Percentiles rank a stretch among this genome's conserved stretches.
Evolutionary conservation across 2,113 vertebrate genomes (phyloP).

Genomic region (Centropus unirufus): DNA sequence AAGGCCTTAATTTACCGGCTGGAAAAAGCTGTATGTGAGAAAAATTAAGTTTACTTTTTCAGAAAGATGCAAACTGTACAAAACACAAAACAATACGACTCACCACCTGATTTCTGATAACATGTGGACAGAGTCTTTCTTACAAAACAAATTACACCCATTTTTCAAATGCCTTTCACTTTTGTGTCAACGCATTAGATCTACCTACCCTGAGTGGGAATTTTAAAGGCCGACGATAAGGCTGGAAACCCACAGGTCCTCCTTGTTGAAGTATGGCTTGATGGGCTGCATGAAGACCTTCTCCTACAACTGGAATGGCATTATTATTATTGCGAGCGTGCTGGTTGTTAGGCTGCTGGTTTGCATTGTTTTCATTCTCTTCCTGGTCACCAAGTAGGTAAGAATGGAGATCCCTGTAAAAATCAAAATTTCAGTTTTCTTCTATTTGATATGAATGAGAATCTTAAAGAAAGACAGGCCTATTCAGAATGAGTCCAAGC

Average conservation of each 20-base stretch:
- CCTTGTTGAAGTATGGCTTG: slow-evolving; percentile 99
- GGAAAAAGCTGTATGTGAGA: not conserved
- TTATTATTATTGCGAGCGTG: slow-evolving; percentile 93
- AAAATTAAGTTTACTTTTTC: not conserved
- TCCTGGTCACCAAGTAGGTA: slow-evolving; percentile 98
- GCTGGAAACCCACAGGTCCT: slow-evolving; percentile 97
- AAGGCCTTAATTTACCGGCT: not conserved
- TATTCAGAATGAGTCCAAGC: not conserved
- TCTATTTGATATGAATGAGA: not conserved
- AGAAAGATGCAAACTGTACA: not conserved
- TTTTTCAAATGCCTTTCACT: not conserved
- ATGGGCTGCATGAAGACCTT: slow-evolving; percentile 96
- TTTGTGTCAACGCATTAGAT: not conserved
- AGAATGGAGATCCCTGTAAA: slow-evolving; percentile 93
- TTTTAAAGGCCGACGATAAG: slow-evolving; percentile 91
- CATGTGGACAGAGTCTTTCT: not conserved
- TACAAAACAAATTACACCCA: rapidly evolving
- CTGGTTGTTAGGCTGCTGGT: slow-evolving; percentile 92
- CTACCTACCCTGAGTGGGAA: slow-evolving; percentile 91
- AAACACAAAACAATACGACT: not conserved
- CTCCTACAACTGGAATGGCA: slow-evolving; percentile 90
- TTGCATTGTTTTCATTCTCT: slow-evolving; percentile 89
- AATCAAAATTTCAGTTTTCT: not conserved
- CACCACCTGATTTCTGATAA: not conserved
- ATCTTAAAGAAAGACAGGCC: not conserved